Conservation (phyloP, 2,113 vertebrate species). For the Rhinolophus ferrumequinum region DNA sequence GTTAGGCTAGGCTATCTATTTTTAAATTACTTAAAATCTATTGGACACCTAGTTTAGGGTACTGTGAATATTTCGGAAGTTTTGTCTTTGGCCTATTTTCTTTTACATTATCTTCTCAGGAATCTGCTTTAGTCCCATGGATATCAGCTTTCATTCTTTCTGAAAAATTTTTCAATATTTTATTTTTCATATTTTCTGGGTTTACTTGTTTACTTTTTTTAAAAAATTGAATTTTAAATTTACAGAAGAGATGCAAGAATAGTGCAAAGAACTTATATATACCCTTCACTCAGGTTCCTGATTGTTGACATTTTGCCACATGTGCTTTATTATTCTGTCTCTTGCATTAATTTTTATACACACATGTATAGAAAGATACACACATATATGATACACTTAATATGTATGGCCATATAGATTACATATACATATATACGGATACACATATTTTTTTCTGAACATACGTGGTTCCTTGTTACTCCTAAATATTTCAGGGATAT, state of each 20-base stretch:
- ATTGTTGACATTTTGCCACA: neutral
- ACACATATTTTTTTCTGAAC: neutral
- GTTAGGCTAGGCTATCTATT: neutral
- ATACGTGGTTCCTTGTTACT: neutral
- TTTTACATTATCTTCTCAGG: neutral
- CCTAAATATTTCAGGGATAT: neutral
- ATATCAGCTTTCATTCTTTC: neutral
- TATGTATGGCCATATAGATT: neutral
- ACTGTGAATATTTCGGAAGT: neutral
- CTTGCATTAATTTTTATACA: neutral
- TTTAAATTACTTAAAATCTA: neutral
- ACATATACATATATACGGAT: neutral
- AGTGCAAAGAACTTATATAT: neutral
- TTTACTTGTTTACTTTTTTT: neutral
- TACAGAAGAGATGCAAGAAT: neutral
- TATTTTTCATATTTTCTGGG: neutral
- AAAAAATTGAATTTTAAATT: neutral
- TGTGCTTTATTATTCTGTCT: neutral
- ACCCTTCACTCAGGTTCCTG: neutral
- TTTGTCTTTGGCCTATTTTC: neutral
- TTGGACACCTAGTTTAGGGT: neutral
- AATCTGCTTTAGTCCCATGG: neutral
- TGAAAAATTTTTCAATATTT: neutral
- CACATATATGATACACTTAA: neutral
- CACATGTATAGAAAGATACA: neutral